These are phyloP conservation scores for Cactoblastis cactorum DNA, from an alignment of 2,888 invertebrate species.

Conservation along the genomic window DNA sequence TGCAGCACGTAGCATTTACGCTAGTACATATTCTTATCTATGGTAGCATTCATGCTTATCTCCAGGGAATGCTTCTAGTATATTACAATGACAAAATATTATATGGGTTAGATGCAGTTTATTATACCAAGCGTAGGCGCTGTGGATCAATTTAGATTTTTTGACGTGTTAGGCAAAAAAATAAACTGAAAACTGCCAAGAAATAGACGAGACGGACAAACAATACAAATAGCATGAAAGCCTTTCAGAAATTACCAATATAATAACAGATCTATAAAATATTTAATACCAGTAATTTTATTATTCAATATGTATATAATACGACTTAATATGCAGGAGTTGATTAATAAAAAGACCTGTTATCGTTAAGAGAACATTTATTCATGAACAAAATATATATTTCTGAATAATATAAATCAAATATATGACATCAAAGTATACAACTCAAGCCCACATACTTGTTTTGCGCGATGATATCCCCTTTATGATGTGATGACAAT, in stretches of 20 bases:
- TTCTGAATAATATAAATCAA: conserved; percentile 23
- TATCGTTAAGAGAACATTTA: conserved; percentile 18
- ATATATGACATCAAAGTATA: conserved; percentile 18
- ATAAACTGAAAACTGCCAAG: no score
- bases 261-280: no score
- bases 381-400: conserved; percentile 21
- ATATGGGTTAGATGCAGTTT: not conserved
- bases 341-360: not conserved
- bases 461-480: conserved; percentile 10
- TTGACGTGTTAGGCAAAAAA: no score
- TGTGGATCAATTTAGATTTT: no score
- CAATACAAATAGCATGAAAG: no score
- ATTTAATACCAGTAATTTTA: not conserved
- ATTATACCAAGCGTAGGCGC: no score
- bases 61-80: not conserved
- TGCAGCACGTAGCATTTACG: not conserved
- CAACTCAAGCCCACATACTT: conserved; percentile 16
- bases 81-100: conserved; percentile 18
- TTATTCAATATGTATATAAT: no score
- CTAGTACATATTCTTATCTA: no score
- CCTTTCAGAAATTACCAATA: no score
- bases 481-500: conserved; percentile 10
- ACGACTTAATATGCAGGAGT: no score
- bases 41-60: not conserved
- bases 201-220: no score